Evolutionary conservation across 92 coral and sea anemone genomes (phyloP), one percentile per base, ranked within the genome.

Genomic region (Phenganax marumi): DNA sequence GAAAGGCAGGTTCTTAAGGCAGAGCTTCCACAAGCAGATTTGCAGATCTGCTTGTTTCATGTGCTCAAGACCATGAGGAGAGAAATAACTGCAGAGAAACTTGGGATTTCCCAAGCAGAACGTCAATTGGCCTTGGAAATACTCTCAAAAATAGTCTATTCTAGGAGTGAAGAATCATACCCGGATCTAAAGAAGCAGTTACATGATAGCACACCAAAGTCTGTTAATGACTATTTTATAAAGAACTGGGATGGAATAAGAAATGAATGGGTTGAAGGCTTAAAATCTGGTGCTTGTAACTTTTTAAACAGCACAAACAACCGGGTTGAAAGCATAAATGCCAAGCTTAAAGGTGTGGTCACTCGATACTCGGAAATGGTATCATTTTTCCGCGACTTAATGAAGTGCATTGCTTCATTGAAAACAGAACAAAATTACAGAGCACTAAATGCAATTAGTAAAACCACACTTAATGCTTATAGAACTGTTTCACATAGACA

Each of bases 291-390:
- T 50, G 50, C 53, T 25, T 49, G 60, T 8, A 83, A 84, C 70
- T 65, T 87, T 12, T 21, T 83, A 52, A 87, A 87, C 57, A 69
- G 87, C 1, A 84, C 87, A 65, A 87, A 83, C 80, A 87, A 83
- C 63, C 80, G 87, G 8, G 77, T 87, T n/a, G 87, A 84, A 58
- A 76, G 87, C 65, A 84, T 13, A 58, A 58, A 58, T 56, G 63
- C 63, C 7, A 56, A 56, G 18, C 18, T 56, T 5, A 56, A 56
- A 56, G 18, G 65, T 58, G 65, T 18, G 65, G 65, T 58, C 21
- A 58, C 65, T 58, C 65, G 65, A 23, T 58, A 58, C 65, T 58
- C 65, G n/a, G 65, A 58, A 18, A 58, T 58, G 65, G 65, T 13
- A 58, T 58, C 65, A 58, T 58, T 58, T 23, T 58, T 14, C 65